These are phyloP conservation scores for Zoanthus gigantus DNA, from an alignment of 92 coral and sea anemone species.

Conservation along the genomic window DNA sequence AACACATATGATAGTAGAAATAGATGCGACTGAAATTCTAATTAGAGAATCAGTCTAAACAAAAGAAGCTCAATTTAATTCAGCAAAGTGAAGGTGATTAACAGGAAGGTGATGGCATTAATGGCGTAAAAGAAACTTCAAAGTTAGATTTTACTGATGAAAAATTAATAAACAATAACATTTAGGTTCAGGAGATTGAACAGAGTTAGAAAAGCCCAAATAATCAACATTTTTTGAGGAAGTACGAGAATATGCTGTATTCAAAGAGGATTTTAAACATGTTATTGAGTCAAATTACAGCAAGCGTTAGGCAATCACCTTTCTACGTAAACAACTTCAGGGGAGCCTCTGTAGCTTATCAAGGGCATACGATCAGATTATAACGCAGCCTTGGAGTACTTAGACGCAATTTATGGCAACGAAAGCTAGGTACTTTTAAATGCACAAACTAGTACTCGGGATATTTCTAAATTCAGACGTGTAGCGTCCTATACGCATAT, in stretches of 20 bases:
- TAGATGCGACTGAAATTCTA: neutral
- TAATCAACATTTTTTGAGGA: constrained; percentile 55
- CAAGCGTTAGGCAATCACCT: constrained; percentile 63
- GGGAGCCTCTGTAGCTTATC: constrained; percentile 61
- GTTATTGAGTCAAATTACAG: constrained; percentile 47
- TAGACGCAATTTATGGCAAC: constrained; percentile 38
- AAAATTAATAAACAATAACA: neutral
- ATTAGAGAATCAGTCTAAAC: no score
- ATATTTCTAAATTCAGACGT: no score
- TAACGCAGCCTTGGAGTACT: constrained; percentile 52
- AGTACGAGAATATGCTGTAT: constrained; percentile 58
- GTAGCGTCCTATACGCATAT: neutral
- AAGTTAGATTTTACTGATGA: neutral
- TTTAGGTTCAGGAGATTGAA: neutral
- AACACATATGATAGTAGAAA: neutral
- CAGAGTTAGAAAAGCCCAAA: constrained; percentile 19
- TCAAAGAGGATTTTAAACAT: constrained; percentile 68
- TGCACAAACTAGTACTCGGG: no score
- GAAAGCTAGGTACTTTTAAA: neutral
- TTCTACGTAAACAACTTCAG: constrained; percentile 48
- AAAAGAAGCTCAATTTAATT: neutral
- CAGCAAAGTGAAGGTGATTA: neutral
- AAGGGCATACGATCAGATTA: constrained; percentile 65
- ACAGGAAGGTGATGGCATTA: neutral
- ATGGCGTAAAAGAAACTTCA: no score